Conservation (phyloP, 2,888 invertebrate species). For the Melanotus villosus region DNA sequence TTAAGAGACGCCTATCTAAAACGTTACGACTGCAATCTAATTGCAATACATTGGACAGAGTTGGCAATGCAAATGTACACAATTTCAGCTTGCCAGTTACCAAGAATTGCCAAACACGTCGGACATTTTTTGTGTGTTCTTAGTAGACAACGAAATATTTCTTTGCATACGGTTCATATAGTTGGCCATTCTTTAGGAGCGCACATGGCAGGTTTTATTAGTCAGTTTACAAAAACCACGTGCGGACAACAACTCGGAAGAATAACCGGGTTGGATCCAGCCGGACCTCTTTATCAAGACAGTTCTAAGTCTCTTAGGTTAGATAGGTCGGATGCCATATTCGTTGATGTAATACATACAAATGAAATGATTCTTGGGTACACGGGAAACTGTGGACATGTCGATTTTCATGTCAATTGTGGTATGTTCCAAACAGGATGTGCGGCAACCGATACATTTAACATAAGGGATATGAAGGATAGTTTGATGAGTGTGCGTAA, state of each 20-base stretch:
- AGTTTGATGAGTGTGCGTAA: too few relatives aligned
- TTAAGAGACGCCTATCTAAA: conserved; percentile 27
- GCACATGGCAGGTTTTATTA: not conserved
- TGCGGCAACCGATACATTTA: not conserved
- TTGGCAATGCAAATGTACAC: conserved; percentile 5
- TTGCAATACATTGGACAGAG: conserved; percentile 18
- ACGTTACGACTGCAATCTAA: conserved; percentile 19
- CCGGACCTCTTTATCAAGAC: conserved; percentile 10
- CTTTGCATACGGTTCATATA: not conserved
- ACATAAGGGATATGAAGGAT: too few relatives aligned
- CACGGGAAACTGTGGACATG: not conserved
- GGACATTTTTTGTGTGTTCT: not conserved
- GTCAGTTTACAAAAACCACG: not conserved
- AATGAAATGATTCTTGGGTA: not conserved
- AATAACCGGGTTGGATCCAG: conserved; percentile 30
- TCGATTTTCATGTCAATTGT: conserved; percentile 18
- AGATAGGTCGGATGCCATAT: conserved; percentile 12
- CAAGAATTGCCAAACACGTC: conserved; percentile 9
- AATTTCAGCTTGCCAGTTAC: conserved; percentile 1
- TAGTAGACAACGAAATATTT: not conserved
- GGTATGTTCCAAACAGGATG: conserved; percentile 6
- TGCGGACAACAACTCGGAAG: not conserved
- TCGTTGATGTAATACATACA: conserved; percentile 28
- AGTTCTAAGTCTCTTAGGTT: not conserved
- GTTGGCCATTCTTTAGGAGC: conserved; percentile 12